Evolutionary conservation across 2,888 invertebrate genomes (phyloP).

Genomic region (Macroteleia sp.): DNA sequence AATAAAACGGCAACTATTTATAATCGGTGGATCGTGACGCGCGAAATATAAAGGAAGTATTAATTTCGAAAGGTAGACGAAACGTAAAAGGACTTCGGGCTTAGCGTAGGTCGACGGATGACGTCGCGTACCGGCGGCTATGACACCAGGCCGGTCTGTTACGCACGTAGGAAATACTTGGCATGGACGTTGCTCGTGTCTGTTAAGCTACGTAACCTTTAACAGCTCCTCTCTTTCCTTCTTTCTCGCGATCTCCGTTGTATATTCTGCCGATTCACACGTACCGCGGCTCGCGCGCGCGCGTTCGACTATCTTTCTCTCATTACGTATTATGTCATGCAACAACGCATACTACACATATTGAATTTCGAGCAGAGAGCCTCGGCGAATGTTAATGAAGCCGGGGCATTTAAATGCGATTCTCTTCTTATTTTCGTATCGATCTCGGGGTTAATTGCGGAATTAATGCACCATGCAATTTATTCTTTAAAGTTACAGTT

Average conservation of each 20-base stretch:
- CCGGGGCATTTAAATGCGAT: constrained; percentile 46
- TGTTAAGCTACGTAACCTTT: constrained; percentile 56
- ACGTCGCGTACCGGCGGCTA: constrained; percentile 69
- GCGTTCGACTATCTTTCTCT: constrained; percentile 43
- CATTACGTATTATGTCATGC: constrained; percentile 51
- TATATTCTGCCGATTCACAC: too few relatives aligned
- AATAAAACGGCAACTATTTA: constrained; percentile 15
- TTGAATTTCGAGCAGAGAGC: constrained; percentile 42
- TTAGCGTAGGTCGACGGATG: constrained; percentile 63
- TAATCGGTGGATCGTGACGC: constrained; percentile 15
- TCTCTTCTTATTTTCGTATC: constrained; percentile 23
- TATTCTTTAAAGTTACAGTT: constrained; percentile 7
- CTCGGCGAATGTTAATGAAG: constrained; percentile 48
- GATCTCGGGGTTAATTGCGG: constrained; percentile 22
- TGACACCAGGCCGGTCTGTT: constrained; percentile 71
- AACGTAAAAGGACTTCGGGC: constrained; percentile 33
- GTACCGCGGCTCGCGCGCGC: neutral
- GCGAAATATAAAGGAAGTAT: constrained; percentile 30
- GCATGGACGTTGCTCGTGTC: constrained; percentile 61
- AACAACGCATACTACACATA: constrained; percentile 46
- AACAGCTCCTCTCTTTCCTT: constrained; percentile 38
- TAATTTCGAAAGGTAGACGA: constrained; percentile 38
- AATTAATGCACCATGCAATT: constrained; percentile 19
- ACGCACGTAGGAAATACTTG: constrained; percentile 67
- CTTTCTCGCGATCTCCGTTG: constrained; percentile 40